phyloP scores from a whole-genome alignment of 2,888 invertebrate species.

The Cephus runcator region DNA sequence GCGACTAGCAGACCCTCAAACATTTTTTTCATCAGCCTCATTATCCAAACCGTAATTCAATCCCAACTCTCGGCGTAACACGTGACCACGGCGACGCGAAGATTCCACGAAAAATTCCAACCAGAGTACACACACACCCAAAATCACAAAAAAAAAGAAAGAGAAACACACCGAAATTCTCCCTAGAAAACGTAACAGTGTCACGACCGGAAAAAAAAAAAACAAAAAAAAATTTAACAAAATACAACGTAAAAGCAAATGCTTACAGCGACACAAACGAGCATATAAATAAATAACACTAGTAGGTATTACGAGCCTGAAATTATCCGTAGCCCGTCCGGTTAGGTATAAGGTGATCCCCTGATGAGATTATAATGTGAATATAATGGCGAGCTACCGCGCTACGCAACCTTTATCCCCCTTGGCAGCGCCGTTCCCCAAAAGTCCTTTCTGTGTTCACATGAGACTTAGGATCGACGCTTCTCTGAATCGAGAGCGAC shows the following conservation, averaged over 20 bases:
- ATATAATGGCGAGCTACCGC: slow-evolving; percentile 61
- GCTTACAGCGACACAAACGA: not conserved
- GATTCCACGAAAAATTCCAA: not conserved
- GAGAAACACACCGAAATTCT: not conserved
- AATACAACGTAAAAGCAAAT: not conserved
- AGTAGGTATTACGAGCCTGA: slow-evolving; percentile 11
- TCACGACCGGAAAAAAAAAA: not conserved
- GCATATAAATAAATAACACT: not conserved
- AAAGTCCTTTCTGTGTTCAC: not conserved
- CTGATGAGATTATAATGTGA: slow-evolving; percentile 63
- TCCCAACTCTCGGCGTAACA: not conserved
- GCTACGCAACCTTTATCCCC: slow-evolving; percentile 47
- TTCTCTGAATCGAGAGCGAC: not conserved
- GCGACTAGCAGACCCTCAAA: not conserved
- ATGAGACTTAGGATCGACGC: not conserved
- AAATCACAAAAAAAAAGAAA: not conserved
- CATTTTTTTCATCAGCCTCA: not conserved
- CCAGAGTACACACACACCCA: not conserved
- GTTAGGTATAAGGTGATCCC: slow-evolving; percentile 51
- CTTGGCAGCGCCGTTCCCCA: slow-evolving; percentile 3
- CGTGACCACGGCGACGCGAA: not conserved
- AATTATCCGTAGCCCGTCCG: slow-evolving; percentile 50
- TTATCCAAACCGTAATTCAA: not conserved
- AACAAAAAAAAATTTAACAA: not conserved
- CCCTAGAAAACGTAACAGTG: not conserved